Conservation (phyloP, 2,113 vertebrate genomes). For the Pedionomus torquatus region DNA sequence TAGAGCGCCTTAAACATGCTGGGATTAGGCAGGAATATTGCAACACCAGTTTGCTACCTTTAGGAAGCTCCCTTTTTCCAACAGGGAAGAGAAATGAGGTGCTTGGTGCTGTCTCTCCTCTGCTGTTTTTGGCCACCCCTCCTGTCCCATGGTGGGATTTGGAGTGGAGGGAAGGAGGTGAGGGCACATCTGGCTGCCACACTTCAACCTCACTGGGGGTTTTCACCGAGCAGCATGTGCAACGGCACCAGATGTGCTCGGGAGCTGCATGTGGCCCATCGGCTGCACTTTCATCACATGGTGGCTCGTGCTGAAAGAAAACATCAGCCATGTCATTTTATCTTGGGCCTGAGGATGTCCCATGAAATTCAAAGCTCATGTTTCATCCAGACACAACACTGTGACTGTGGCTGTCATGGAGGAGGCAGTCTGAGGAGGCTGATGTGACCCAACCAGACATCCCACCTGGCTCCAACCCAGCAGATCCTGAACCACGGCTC, state of each 20-base stretch:
- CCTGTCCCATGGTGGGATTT: fast-evolving
- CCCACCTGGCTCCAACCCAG: background rate
- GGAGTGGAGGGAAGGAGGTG: background rate
- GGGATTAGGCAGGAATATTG: background rate
- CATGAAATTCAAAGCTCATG: background rate
- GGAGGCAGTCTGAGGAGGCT: background rate
- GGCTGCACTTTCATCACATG: background rate
- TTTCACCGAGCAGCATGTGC: background rate
- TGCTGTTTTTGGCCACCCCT: background rate
- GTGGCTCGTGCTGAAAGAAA: background rate
- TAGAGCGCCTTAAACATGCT: background rate
- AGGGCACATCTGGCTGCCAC: background rate
- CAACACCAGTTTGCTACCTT: background rate
- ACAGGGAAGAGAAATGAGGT: background rate
- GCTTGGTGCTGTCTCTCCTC: background rate
- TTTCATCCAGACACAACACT: conserved; percentile 1
- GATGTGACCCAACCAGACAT: background rate
- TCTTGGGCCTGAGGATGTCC: background rate
- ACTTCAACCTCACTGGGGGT: background rate
- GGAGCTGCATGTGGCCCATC: background rate
- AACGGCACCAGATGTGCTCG: background rate
- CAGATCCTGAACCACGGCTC: background rate
- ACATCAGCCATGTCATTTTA: background rate
- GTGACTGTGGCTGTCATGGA: background rate
- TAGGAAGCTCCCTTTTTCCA: background rate